These are phyloP conservation scores for Phoeniculus purpureus DNA, from an alignment of 2,797 vertebrate genomes.

Conservation along the genomic window DNA sequence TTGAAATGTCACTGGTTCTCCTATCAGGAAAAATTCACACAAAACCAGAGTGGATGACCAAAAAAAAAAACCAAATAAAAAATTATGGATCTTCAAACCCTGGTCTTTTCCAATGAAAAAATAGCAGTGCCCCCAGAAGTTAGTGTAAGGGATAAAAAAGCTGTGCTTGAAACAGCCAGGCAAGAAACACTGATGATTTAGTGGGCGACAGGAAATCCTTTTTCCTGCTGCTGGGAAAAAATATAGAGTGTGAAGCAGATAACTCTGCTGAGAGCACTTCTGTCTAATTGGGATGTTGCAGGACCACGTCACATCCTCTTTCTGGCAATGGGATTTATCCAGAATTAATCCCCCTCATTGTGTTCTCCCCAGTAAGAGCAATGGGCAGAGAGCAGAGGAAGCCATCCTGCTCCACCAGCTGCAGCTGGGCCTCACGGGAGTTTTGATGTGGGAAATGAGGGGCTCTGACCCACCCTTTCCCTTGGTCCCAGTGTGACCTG, in stretches of 20 bases:
- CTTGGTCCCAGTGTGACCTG: background rate
- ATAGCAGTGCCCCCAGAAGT: constrained; percentile 11
- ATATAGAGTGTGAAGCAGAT: constrained; percentile 19
- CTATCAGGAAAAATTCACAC: background rate
- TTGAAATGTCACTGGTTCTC: constrained; percentile 45
- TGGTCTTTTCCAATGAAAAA: background rate
- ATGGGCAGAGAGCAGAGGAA: background rate
- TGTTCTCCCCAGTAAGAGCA: background rate
- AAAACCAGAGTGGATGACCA: background rate
- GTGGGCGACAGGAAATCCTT: constrained; percentile 32
- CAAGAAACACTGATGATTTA: constrained; percentile 32
- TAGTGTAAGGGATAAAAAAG: constrained; percentile 51
- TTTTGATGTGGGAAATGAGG: background rate
- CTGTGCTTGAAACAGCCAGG: constrained; percentile 12
- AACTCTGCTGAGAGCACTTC: background rate
- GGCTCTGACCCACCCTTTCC: background rate
- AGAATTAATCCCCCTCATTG: background rate
- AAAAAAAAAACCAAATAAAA: background rate
- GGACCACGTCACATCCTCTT: background rate
- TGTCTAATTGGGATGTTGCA: background rate
- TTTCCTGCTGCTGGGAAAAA: constrained; percentile 41
- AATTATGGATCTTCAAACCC: background rate
- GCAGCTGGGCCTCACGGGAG: background rate
- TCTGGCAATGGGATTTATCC: background rate
- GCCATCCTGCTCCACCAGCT: background rate